Base-by-base conservation (phyloP, 2,113 vertebrate species). In the Meriones unguiculatus region DNA sequence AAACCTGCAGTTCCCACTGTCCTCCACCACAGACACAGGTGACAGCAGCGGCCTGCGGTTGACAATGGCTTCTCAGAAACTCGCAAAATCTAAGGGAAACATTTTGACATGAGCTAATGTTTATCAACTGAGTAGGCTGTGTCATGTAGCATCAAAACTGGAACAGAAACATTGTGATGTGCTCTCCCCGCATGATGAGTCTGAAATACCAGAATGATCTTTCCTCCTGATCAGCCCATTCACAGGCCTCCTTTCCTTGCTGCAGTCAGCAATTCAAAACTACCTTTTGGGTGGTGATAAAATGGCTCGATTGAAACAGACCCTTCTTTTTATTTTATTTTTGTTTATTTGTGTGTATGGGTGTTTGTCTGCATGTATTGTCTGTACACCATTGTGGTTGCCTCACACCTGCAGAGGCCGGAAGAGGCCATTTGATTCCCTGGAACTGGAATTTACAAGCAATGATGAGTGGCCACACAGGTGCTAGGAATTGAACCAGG, bases 281-380 rank as follows among this genome's bases (percentile, higher is more conserved):
- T 96, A 84, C 72, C 35, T 3, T 95, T 84, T 91, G 93, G 78
- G 95, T 64, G 65, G 18, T 38, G 38, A 75, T 81, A 12, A 11
- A 86, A 50, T 32, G 14, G 38, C 17, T 67, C 5, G 1, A 32
- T 13, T 86, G 30, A 69, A 67, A 15, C 12, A 65, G 38, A 24
- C 62, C 1, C 6, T 50, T 65, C 28, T 17, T 41, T 50, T 11
- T 57, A 35, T n/a, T 57, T 50, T 76, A 76, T 35, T 70, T 70
- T 72, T 50, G 12, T 67, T 69, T n/a, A 70, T 52, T 14, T 54
- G 25, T 87, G 41, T 35, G 18, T 1, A 41, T 46, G 25, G n/a
- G 24, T 84, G 22, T 28, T 65, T 65, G 25, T 87, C 32, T 87
- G 67, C 32, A n/a, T 57, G 50, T 54, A 4, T 87, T 46, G 14